Percentiles rank a stretch among this genome's conserved stretches.
Evolutionary conservation across 2,888 invertebrate species (phyloP).

Genomic region (Lysandra bellargus): DNA sequence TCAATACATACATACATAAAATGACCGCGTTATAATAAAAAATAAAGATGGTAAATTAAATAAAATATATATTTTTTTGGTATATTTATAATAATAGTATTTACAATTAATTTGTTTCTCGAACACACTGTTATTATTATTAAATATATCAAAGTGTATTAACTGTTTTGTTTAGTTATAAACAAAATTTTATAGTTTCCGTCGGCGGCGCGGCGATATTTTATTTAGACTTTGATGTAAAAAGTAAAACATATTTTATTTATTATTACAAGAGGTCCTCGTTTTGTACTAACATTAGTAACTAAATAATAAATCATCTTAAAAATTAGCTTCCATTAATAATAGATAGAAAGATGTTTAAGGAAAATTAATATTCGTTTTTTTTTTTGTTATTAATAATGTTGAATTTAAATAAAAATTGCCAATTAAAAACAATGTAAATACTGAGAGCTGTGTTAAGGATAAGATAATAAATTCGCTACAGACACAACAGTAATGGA

Average conservation of each 20-base stretch:
- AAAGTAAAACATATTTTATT: too few species aligned
- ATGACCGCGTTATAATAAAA: background rate
- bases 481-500: slow-evolving; percentile 54
- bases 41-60: too few species aligned
- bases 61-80: background rate
- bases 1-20: background rate
- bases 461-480: slow-evolving; percentile 49
- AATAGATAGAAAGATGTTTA: background rate
- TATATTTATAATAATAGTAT: background rate
- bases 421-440: background rate
- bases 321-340: background rate
- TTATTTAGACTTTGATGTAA: background rate
- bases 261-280: too few species aligned
- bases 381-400: background rate
- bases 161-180: background rate
- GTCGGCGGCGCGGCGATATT: background rate
- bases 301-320: too few species aligned
- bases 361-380: background rate
- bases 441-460: slow-evolving; percentile 47
- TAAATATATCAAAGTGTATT: background rate
- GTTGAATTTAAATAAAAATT: background rate
- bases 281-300: too few species aligned
- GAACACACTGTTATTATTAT: background rate
- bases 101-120: background rate
- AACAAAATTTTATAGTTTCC: background rate